phyloP scores from a whole-genome alignment of 2,888 invertebrate species.

The Chymomyza procnemis region DNA sequence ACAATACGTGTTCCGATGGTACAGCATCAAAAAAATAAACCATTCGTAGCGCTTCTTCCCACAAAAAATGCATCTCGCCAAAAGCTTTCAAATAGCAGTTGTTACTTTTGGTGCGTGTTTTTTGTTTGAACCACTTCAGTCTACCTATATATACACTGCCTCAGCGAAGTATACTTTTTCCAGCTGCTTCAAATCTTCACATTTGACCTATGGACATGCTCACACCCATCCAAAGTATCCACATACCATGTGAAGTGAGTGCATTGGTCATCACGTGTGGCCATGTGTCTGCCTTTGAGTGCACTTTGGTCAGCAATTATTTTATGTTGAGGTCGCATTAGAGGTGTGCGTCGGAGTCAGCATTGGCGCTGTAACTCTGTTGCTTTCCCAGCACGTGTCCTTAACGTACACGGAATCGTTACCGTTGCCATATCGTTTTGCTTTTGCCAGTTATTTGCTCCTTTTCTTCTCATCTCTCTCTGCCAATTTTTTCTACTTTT shows the following conservation, averaged over 20 bases:
- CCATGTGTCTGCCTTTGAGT: slow-evolving; percentile 73
- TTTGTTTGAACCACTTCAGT: not conserved
- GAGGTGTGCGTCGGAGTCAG: slow-evolving; percentile 45
- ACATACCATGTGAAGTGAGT: slow-evolving; percentile 54
- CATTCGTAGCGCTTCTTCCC: not conserved
- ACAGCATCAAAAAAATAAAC: too few relatives aligned
- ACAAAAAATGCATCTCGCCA: slow-evolving; percentile 3
- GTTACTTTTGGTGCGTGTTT: too few relatives aligned
- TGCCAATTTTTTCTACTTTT: slow-evolving; percentile 1
- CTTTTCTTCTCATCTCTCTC: too few relatives aligned
- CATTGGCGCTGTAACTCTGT: slow-evolving; percentile 36
- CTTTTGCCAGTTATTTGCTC: not conserved
- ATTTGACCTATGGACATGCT: slow-evolving; percentile 50
- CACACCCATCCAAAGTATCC: too few relatives aligned
- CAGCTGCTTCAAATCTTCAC: slow-evolving; percentile 4
- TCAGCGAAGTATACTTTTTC: not conserved
- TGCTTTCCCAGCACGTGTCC: slow-evolving; percentile 23
- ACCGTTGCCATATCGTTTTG: not conserved
- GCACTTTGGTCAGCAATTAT: slow-evolving; percentile 76
- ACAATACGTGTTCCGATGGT: too few relatives aligned
- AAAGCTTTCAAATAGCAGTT: too few relatives aligned
- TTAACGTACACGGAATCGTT: not conserved
- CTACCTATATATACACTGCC: not conserved
- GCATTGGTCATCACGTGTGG: slow-evolving; percentile 71
- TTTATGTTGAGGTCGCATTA: slow-evolving; percentile 74